phyloP scores from a whole-genome alignment of 1,140 invertebrate genomes.

The Cyclargus thomasi region DNA sequence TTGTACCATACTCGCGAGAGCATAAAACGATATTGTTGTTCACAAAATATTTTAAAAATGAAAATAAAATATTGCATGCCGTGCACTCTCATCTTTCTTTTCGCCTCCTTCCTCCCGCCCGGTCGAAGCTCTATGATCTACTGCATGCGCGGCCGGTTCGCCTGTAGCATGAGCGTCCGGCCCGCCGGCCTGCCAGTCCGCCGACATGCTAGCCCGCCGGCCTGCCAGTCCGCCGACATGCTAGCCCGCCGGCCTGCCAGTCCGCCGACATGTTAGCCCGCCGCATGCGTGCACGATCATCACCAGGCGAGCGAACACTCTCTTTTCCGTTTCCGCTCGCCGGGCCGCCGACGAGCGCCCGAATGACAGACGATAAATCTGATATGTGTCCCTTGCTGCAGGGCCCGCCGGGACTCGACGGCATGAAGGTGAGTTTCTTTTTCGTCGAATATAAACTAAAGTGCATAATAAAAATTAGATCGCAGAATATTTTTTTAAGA shows the following conservation, averaged over 20 bases:
- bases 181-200: no score
- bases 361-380: slow-evolving; percentile 17
- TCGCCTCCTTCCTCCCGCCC: slow-evolving; percentile 14
- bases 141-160: neutral
- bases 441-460: neutral
- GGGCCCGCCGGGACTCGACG: slow-evolving; percentile 80
- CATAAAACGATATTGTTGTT: slow-evolving; percentile 66
- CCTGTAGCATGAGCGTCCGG: neutral
- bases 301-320: neutral
- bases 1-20: slow-evolving; percentile 66
- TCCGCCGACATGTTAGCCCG: no score
- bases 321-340: neutral
- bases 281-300: neutral
- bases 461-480: no score
- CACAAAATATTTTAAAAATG: slow-evolving; percentile 68
- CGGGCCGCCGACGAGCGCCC: neutral
- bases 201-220: no score
- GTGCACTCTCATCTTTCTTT: slow-evolving; percentile 58
- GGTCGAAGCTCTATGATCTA: neutral
- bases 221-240: neutral
- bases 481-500: no score
- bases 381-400: slow-evolving; percentile 59
- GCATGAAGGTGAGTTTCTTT: slow-evolving; percentile 78
- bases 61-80: slow-evolving; percentile 71
- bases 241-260: no score